phyloP scores from a whole-genome alignment of 2,797 vertebrate genomes.

The Ambastaia sidthimunki region DNA sequence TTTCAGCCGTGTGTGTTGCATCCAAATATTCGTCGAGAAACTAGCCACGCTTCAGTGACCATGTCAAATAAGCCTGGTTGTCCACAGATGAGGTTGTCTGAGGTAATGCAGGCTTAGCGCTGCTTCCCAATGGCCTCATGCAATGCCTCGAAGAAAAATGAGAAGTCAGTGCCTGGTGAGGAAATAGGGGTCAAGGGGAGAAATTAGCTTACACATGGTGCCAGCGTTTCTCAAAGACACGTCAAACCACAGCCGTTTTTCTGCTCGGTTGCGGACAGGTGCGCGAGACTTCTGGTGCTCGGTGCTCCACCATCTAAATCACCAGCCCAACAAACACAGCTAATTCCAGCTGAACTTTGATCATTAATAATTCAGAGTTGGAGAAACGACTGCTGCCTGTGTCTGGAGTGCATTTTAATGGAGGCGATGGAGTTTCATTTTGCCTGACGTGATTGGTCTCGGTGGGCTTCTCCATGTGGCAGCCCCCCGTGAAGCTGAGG shows the following conservation, averaged over 20 bases:
- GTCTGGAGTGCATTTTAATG: conserved; percentile 29
- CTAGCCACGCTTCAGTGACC: conserved; percentile 20
- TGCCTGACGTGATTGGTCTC: conserved; percentile 66
- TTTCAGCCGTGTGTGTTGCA: conserved; percentile 1
- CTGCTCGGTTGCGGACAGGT: conserved; percentile 62
- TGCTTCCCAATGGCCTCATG: conserved; percentile 30
- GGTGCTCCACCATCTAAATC: conserved; percentile 70
- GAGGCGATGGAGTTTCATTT: conserved; percentile 56
- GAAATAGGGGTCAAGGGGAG: conserved; percentile 63
- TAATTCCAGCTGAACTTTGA: conserved; percentile 64
- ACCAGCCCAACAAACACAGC: conserved; percentile 53
- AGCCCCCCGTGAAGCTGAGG: conserved; percentile 51
- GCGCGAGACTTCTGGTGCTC: conserved; percentile 63
- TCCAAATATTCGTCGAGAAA: conserved; percentile 37
- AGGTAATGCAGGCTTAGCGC: conserved; percentile 41
- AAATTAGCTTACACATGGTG: conserved; percentile 66
- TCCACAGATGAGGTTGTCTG: conserved; percentile 42
- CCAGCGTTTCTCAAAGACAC: conserved; percentile 59
- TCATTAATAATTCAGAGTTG: conserved; percentile 68
- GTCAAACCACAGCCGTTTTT: conserved; percentile 60
- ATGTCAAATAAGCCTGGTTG: conserved; percentile 48
- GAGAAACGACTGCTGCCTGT: conserved; percentile 19
- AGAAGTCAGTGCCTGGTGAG: conserved; percentile 50
- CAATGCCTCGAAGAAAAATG: conserved; percentile 55
- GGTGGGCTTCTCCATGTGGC: conserved; percentile 55